Percentiles rank a stretch among this genome's conserved stretches.
These are phyloP conservation scores for Isotomurus palustris DNA, from an alignment of 2,888 invertebrate species.

Conservation along the genomic window DNA sequence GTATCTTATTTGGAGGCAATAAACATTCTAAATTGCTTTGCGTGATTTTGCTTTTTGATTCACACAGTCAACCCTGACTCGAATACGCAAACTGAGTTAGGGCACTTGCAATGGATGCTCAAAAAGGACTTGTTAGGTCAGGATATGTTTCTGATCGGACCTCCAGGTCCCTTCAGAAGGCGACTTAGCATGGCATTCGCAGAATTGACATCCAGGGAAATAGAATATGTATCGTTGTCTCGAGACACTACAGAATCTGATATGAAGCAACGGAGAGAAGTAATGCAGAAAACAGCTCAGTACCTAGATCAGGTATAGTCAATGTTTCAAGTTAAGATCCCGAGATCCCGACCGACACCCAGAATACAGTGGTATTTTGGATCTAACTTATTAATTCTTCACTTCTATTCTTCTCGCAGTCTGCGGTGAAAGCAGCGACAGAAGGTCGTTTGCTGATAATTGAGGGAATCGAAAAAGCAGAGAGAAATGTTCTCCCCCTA, in stretches of 20 bases:
- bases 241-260: conserved; percentile 96
- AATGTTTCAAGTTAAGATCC: no score
- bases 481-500: conserved; percentile 92
- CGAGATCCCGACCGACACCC: no score
- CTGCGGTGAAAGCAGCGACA: conserved; percentile 86
- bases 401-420: conserved; percentile 55
- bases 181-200: conserved; percentile 81
- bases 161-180: conserved; percentile 78
- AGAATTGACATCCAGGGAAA: conserved; percentile 80
- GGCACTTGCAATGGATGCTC: conserved; percentile 81
- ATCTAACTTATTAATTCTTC: background rate
- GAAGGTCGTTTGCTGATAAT: conserved; percentile 82
- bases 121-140: conserved; percentile 90
- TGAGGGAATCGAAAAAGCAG: conserved; percentile 96
- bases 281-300: conserved; percentile 75
- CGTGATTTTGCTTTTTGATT: background rate
- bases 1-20: background rate
- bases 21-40: background rate
- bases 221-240: conserved; percentile 89
- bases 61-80: background rate
- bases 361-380: conserved; percentile 6
- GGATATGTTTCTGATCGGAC: conserved; percentile 90
- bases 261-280: conserved; percentile 91
- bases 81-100: conserved; percentile 31
- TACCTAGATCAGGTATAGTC: conserved; percentile 96